Evolutionary conservation across 2,888 invertebrate genomes (phyloP).

Genomic region (Heteropelma amictum): DNA sequence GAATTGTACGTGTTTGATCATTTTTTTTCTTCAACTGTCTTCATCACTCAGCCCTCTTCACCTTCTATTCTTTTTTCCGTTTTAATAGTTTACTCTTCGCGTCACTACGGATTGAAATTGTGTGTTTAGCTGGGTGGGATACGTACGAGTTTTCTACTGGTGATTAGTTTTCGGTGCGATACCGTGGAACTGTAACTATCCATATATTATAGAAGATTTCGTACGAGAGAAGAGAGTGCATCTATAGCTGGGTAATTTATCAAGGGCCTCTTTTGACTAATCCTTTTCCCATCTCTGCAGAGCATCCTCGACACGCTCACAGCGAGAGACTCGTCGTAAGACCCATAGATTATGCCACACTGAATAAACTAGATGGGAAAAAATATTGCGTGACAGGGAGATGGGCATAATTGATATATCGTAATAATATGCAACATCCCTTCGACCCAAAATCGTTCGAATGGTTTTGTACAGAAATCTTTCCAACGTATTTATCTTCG

Average conservation of each 20-base stretch:
- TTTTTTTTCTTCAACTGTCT: too few relatives aligned
- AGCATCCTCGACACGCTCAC: slow-evolving; percentile 49
- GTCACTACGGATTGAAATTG: slow-evolving; percentile 54
- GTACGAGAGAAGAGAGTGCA: slow-evolving; percentile 7
- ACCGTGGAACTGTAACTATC: slow-evolving; percentile 6
- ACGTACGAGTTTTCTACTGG: slow-evolving; percentile 46
- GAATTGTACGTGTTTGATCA: too few relatives aligned
- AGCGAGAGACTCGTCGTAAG: slow-evolving; percentile 46
- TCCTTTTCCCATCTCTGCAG: slow-evolving; percentile 61
- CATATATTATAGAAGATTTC: slow-evolving; percentile 1
- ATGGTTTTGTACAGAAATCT: neutral
- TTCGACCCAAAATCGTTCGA: slow-evolving; percentile 5
- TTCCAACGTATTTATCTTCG: neutral
- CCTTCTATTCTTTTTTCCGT: neutral
- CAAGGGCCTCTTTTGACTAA: slow-evolving; percentile 69
- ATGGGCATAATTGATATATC: slow-evolving; percentile 53
- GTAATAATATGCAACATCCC: slow-evolving; percentile 56
- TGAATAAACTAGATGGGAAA: slow-evolving; percentile 28
- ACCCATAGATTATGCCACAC: slow-evolving; percentile 49
- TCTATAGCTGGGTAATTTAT: slow-evolving; percentile 67
- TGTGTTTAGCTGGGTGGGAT: slow-evolving; percentile 35
- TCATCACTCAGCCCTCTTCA: slow-evolving; percentile 4
- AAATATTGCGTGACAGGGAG: slow-evolving; percentile 23
- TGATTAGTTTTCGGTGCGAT: slow-evolving; percentile 52
- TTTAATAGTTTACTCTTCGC: neutral